phyloP scores from a whole-genome alignment of 1,140 invertebrate genomes.

The Drosophila setifemur region DNA sequence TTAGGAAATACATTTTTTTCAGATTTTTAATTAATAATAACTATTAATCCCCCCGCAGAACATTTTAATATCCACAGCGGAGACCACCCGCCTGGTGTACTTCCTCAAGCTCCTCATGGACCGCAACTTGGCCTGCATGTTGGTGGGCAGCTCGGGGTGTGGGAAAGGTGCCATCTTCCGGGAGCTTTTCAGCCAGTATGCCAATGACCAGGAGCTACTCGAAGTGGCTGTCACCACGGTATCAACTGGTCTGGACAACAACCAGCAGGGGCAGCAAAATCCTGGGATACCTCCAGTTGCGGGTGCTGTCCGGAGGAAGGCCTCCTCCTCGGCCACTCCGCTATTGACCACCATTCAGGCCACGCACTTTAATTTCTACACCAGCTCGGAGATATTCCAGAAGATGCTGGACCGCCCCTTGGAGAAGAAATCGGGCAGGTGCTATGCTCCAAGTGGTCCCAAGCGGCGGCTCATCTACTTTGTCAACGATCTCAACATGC shows the following conservation, averaged over 20 bases:
- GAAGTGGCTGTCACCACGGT: constrained; percentile 59
- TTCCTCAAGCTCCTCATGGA: constrained; percentile 94
- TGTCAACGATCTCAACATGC: constrained; percentile 98
- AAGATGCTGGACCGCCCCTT: constrained; percentile 94
- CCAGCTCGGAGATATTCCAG: constrained; percentile 96
- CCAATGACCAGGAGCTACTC: constrained; percentile 66
- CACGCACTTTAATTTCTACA: constrained; percentile 98
- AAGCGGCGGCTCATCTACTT: constrained; percentile 96
- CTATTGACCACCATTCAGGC: constrained; percentile 87
- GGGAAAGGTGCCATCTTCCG: constrained; percentile 94
- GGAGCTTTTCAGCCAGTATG: constrained; percentile 89
- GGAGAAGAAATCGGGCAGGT: constrained; percentile 97
- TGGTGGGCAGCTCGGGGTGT: constrained; percentile 93
- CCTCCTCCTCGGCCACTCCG: constrained; percentile 54
- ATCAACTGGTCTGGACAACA: constrained; percentile 31
- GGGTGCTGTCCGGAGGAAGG: constrained; percentile 39
- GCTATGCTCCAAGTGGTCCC: constrained; percentile 93
- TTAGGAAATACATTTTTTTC: not conserved
- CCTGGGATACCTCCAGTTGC: not conserved
- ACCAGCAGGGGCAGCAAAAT: constrained; percentile 25
- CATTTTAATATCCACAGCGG: constrained; percentile 91
- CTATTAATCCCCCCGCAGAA: constrained; percentile 83
- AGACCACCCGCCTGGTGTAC: constrained; percentile 94
- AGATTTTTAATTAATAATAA: not conserved
- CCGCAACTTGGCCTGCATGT: constrained; percentile 92